phyloP scores from a whole-genome alignment of 2,113 vertebrate species.

The Arenaria interpres region DNA sequence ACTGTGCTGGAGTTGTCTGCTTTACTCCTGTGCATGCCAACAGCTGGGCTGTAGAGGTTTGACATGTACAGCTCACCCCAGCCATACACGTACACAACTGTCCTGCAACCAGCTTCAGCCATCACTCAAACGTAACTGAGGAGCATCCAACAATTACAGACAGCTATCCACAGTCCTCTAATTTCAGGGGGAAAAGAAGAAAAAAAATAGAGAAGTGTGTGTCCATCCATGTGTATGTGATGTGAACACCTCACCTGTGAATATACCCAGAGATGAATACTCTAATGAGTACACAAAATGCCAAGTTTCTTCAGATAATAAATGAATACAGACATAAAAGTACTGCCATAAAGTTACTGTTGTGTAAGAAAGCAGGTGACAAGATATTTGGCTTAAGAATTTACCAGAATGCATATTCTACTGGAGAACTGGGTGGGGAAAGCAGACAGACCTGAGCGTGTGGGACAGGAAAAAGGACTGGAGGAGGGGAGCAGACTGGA shows the following conservation, averaged over 20 bases:
- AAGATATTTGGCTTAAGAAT: background rate
- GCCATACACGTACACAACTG: background rate
- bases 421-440: background rate
- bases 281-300: background rate
- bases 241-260: background rate
- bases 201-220: background rate
- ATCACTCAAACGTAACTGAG: background rate
- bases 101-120: background rate
- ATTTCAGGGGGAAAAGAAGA: background rate
- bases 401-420: background rate
- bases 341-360: background rate
- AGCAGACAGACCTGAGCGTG: background rate
- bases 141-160: background rate
- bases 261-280: background rate
- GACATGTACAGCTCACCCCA: background rate
- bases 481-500: background rate
- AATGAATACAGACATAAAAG: background rate
- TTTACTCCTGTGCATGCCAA: background rate
- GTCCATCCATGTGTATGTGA: background rate
- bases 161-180: background rate
- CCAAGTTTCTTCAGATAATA: background rate
- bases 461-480: background rate
- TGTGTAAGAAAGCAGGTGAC: background rate
- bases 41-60: background rate
- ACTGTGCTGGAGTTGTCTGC: background rate